A percentile compares a stretch with the other conserved stretches of the same genome.
These are phyloP conservation scores for Dryocosmus kuriphilus DNA, from an alignment of 2,888 invertebrate genomes.

Conservation along the genomic window DNA sequence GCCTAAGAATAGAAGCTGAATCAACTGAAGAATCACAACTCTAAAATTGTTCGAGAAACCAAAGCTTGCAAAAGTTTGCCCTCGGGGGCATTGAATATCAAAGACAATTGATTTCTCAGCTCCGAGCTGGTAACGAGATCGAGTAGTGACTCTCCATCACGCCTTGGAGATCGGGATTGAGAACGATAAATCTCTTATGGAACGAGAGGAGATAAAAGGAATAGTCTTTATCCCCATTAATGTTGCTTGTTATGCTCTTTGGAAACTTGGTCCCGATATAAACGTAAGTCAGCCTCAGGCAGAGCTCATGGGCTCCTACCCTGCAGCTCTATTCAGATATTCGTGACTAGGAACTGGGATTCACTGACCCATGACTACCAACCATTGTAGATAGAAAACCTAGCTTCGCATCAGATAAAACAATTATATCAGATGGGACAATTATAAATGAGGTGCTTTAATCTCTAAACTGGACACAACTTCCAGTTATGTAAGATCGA, in stretches of 20 bases:
- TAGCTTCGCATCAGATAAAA: conserved; percentile 40
- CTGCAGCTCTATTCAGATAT: conserved; percentile 68
- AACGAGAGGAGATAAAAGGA: conserved; percentile 30
- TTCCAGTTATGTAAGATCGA: no score
- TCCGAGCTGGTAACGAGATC: conserved; percentile 26
- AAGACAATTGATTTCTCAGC: conserved; percentile 30
- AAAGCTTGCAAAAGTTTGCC: neutral
- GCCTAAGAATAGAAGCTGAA: neutral
- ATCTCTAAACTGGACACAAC: no score
- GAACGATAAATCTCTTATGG: conserved; percentile 32
- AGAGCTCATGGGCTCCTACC: conserved; percentile 44
- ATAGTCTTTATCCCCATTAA: conserved; percentile 31
- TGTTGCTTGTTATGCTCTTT: conserved; percentile 31
- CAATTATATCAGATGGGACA: neutral
- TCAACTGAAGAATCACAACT: neutral
- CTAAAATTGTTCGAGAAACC: neutral
- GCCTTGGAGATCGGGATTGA: conserved; percentile 3
- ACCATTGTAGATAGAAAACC: conserved; percentile 43
- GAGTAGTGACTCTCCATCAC: conserved; percentile 27
- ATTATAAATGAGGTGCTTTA: neutral
- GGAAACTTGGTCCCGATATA: conserved; percentile 22
- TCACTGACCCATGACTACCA: conserved; percentile 75
- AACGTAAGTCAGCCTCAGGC: conserved; percentile 27
- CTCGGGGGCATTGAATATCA: neutral
- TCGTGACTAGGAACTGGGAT: conserved; percentile 75